Base-by-base conservation (phyloP, 2,888 invertebrate genomes). In the Mythimna impura region DNA sequence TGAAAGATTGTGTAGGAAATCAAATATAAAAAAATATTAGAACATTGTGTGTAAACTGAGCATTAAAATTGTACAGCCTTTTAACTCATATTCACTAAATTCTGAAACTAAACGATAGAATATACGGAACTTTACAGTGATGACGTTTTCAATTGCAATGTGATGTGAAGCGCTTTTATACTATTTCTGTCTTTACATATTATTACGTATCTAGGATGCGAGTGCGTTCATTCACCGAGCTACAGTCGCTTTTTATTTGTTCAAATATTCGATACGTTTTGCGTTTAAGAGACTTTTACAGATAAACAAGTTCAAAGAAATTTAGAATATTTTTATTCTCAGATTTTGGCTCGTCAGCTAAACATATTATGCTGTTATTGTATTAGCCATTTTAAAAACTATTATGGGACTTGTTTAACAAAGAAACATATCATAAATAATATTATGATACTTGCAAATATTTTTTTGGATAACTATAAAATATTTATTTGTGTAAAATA, bases 401-500 rank as follows among this genome's bases (percentile, higher is more conserved):
- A 60, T 34, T 69, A 64, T 36, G 57, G 67, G 43, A 68, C 61
- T 68, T 61, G 34, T 84, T 84, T 75, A 61, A 50, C 57, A 69
- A 79, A 36, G 12, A 70, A 71, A 73, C 78, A 84, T 81, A 84
- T 83, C 84, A 76, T 65, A 77, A 52, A 52, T 52, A 58, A 66
- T 63, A 25, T 65, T 75, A 80, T 80, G 81, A 68, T 71, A 76
- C 34, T 1, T 60, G 60, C 50, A 43, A 61, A 64, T 50, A 6
- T 55, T 65, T 58, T 66, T 54, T 61, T 72, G 34, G 9, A 57
- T 22, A 30, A 40, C 14, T 66, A 20, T 62, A 61, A 71, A 50
- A 58, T 52, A 30, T 60, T 75, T 67, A 62, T 62, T 78, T 73
- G 47, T 65, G 22, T 73, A 25, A 61, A 40, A 65, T 58, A 54